Evolutionary conservation across 2,888 invertebrate genomes (phyloP), one percentile per base, ranked within the genome.

Genomic region (Spicauda simplicius): DNA sequence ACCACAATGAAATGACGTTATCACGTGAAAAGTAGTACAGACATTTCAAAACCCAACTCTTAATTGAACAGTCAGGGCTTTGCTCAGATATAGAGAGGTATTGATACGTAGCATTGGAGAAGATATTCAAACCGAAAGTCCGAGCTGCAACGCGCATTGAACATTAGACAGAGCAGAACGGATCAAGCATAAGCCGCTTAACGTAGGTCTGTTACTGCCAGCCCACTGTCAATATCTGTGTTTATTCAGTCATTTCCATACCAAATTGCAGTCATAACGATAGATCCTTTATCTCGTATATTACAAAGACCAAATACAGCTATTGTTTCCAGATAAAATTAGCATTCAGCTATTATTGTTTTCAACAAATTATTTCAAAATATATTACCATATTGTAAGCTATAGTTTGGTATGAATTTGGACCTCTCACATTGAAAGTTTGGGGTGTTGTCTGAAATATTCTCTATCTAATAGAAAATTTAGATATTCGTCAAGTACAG

Each of bases 241-340:
- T 85, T 85, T 85, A 83, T 83, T 85, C 82, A 84, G 83, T 80
- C 71, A 82, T 83, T 84, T 82, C 74, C 80, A 78, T 77, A 76
- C 79, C 80, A 83, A 82, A 85, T 84, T 83, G 81, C 82, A 77
- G 77, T 75, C 76, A 73, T 67, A 79, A 81, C 78, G 75, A 78
- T 75, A 75, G 73, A 75, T 78, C 79, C 79, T 79, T 80, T 84
- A 86, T 87, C 82, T 84, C 69, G 70, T 77, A 78, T 74, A 78
- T 77, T 77, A 67, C 66, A 61, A 67, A 61, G 66, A 61, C 66
- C 66, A 20, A 61, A 66, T 60, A 74, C 72, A 75, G 76, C 48
- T 69, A 69, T 64, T 57, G 64, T 58, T 57, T 54, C 61, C 57
- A 52, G 71, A 71, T 64, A 66, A 66, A 66, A 55, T 66, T 55